Base-by-base conservation (phyloP, 1,140 invertebrate genomes). In the Tetragnatha versicolor region DNA sequence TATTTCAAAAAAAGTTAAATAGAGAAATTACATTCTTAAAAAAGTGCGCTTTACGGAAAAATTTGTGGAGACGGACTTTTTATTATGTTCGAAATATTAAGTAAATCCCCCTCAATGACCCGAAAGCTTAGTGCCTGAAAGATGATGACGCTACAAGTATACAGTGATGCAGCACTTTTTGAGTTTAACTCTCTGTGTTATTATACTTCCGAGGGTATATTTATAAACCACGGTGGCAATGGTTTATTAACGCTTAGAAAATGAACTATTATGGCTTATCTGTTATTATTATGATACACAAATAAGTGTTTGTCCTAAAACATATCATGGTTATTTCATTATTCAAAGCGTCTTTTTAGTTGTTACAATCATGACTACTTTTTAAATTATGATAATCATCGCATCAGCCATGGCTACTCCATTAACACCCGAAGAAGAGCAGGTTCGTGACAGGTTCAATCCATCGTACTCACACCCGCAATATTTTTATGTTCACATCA, bases 351-450 rank as follows among this genome's bases (percentile, higher is more conserved):
- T 14, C 12, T 42, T 25, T n/a, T 20, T n/a, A n/a, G 4, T 20
- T 33, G 17, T 5, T 33, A 58, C 31, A 14, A 33, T 25, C 31
- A 69, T 69, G 51, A 22, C 14, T 1, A 3, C 22, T 73, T 60
- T 39, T 22, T 31, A 20, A 66, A 65, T 35, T 49, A 77, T 77
- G 73, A 77, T 65, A 42, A 53, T 65, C 27, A 45, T 65, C 42
- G 47, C 60, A 20, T 20, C 45, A 45, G 31, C 86, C 81, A 91
- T 91, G 90, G 90, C 90, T 87, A 88, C 90, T 86, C 88, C 88
- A 83, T 87, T 91, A 86, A 90, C 90, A 84, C 87, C 89, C 84
- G 90, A 91, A 85, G 90, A 91, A 85, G 90, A 91, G 84, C 88
- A 90, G 89, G 90, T 91, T 85, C 89, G 88, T 87, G 79, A 83